Evolutionary conservation across 2,888 invertebrate genomes (phyloP).

Genomic region (Oscheius sp.): DNA sequence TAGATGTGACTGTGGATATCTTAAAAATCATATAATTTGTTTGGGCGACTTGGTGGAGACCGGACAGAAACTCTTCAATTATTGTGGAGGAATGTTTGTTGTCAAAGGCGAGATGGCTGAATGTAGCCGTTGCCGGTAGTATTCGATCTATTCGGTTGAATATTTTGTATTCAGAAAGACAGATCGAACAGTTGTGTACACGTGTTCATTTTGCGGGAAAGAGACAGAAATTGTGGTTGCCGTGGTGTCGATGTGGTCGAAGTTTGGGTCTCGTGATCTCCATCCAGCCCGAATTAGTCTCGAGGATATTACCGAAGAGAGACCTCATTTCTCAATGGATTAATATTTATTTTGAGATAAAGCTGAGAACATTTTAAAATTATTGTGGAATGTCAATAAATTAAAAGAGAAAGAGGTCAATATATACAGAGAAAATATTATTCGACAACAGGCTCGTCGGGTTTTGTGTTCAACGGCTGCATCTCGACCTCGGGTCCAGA

Average conservation of each 20-base stretch:
- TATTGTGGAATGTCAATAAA: not conserved
- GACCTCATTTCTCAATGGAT: not conserved
- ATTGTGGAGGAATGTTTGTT: constrained; percentile 33
- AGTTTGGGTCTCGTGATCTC: constrained; percentile 13
- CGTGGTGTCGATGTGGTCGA: not conserved
- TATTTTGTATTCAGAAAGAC: constrained; percentile 9
- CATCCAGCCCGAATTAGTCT: constrained; percentile 3
- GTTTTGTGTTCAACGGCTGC: constrained; percentile 29
- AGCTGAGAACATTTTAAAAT: not conserved
- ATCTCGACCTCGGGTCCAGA: constrained; percentile 96
- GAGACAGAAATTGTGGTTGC: constrained; percentile 27
- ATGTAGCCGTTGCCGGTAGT: constrained; percentile 21
- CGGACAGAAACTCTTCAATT: constrained; percentile 31
- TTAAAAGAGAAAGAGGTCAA: not conserved
- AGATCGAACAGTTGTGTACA: constrained; percentile 25
- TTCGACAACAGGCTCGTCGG: not conserved
- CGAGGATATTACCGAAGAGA: constrained; percentile 17
- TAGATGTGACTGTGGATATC: constrained; percentile 34
- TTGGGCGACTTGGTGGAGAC: constrained; percentile 33
- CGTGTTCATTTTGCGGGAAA: constrained; percentile 27
- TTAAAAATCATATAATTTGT: constrained; percentile 32
- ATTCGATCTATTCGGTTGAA: not conserved
- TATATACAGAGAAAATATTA: not conserved
- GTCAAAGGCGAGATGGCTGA: constrained; percentile 28
- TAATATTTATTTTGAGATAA: constrained; percentile 2